Evolutionary conservation across 2,113 vertebrate genomes (phyloP).

Genomic region (Murina feae): DNA sequence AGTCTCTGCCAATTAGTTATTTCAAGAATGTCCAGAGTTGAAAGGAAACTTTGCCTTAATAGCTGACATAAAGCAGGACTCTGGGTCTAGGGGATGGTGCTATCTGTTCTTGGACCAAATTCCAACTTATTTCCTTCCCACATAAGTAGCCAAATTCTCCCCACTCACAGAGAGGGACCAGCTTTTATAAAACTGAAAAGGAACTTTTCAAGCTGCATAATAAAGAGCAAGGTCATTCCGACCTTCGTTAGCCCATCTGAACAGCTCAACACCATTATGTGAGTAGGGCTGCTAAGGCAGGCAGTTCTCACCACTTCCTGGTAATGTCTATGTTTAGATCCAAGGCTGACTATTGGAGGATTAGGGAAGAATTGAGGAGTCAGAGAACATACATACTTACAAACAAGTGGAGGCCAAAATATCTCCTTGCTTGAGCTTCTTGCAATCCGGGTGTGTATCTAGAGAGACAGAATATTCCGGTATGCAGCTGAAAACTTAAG

Average conservation of each 20-base stretch:
- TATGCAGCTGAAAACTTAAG: not conserved
- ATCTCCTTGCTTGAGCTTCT: not conserved
- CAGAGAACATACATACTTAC: not conserved
- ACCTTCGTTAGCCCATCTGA: not conserved
- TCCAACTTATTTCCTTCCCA: not conserved
- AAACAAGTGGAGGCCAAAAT: not conserved
- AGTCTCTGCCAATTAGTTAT: not conserved
- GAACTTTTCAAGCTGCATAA: not conserved
- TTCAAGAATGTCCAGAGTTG: not conserved
- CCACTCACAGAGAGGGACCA: not conserved
- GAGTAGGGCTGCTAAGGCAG: not conserved
- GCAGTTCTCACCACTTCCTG: not conserved
- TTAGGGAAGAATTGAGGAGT: not conserved
- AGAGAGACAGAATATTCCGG: not conserved
- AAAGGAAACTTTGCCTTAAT: not conserved
- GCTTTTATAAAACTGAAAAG: constrained; percentile 4
- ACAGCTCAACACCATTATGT: too few species aligned
- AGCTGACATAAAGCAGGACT: not conserved
- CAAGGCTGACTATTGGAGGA: not conserved
- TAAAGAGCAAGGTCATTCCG: not conserved
- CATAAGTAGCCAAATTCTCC: not conserved
- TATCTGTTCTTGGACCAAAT: not conserved
- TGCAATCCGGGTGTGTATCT: not conserved
- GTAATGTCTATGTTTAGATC: not conserved
- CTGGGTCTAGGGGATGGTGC: not conserved